A percentile compares a stretch with the other conserved stretches of the same genome.
These are phyloP conservation scores for Petaurus breviceps DNA, from an alignment of 2,113 vertebrate genomes.

Conservation along the genomic window DNA sequence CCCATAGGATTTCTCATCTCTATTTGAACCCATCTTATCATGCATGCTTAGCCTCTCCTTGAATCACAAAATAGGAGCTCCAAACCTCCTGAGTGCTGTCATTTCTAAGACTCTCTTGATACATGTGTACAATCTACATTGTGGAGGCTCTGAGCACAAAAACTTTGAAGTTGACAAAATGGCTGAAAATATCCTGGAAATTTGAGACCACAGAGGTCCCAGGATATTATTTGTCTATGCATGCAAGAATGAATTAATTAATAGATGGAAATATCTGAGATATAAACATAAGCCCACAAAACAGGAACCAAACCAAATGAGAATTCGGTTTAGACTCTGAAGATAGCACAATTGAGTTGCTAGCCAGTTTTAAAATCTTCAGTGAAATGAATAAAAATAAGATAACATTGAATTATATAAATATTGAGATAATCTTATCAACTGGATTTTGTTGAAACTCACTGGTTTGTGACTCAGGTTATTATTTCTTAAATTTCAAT, in stretches of 20 bases:
- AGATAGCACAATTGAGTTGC: not conserved
- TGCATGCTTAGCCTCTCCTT: not conserved
- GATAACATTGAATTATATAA: not conserved
- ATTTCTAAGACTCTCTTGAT: not conserved
- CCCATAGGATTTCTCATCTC: not conserved
- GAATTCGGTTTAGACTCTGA: not conserved
- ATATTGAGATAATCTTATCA: not conserved
- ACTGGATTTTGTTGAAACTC: not conserved
- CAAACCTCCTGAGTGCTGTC: not conserved
- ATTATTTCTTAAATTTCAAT: not conserved
- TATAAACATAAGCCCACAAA: not conserved
- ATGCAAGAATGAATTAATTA: not conserved
- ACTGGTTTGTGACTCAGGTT: not conserved
- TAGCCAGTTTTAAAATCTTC: not conserved
- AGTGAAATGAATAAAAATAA: not conserved
- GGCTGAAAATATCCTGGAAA: not conserved
- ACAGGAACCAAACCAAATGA: not conserved
- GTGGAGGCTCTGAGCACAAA: not conserved
- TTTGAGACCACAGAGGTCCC: not conserved
- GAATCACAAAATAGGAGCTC: not conserved
- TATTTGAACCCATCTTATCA: not conserved
- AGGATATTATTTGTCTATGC: not conserved
- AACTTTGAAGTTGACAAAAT: not conserved
- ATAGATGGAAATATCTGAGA: not conserved
- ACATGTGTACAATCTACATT: not conserved